Base-by-base conservation (phyloP, 1,140 invertebrate genomes). In the Berghia stephanieae region DNA sequence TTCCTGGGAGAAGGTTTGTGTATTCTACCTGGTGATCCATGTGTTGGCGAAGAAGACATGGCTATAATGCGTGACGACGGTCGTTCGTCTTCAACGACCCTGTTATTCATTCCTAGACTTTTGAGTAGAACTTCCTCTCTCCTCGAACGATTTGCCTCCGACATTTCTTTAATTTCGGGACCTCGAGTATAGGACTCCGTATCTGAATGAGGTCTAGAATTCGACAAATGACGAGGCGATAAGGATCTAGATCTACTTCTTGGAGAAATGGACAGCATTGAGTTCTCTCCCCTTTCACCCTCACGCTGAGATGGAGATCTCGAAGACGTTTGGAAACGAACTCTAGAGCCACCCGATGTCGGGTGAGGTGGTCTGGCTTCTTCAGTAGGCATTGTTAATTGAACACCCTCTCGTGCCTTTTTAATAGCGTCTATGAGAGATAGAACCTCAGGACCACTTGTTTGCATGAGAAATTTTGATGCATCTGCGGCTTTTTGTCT, bases 401-500 rank as follows among this genome's bases (percentile, higher is more conserved):
- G n/a, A n/a, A n/a, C n/a, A n/a, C n/a, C n/a, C 60, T 81, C 80
- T 63, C 84, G 74, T 44, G 83, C 83, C 67, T 83, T 79, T 42
- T 79, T 73, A 16, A 85, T 70, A 31, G 82, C 84, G 57, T 86
- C 83, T 10, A 86, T 77, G 27, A 83, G 74, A 36, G 81, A 77
- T 60, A 80, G 63, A 67, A 80, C 80, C 71, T 83, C 81, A 55
- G 80, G 78, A 4, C 38, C 69, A 4, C 3, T n/a, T 8, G 5
- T n/a, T 13, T 71, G 69, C 40, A 71, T 16, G 10, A 71, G 36
- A 31, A 71, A 71, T 16, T 71, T 46, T 13, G 69, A 43, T 21
- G 69, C 69, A 31, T 24, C 27, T 31, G 24, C 49, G 8, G 69
- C 69, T 16, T 71, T 8, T 13, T 71, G n/a, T 46, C 42, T 40